Conservation (phyloP, 1,140 invertebrate species). For the Zaprionus davidi region DNA sequence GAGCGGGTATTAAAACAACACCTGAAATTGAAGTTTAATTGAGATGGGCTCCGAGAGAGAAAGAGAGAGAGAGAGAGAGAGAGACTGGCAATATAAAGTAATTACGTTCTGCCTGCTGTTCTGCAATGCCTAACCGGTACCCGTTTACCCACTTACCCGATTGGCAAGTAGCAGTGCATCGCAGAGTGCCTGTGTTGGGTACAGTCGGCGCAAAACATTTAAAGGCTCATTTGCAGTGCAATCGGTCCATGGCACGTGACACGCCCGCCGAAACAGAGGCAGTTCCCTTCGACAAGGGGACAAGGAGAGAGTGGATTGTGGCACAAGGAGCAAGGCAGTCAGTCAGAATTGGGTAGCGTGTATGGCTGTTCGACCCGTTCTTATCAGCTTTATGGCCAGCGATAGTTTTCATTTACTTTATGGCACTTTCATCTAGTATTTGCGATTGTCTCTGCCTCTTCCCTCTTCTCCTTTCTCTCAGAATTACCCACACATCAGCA, state of each 20-base stretch:
- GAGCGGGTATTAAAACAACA: conserved; percentile 40
- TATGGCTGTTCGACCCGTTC: conserved; percentile 16
- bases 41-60: conserved; percentile 19
- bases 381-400: conserved; percentile 45
- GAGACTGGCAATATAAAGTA: conserved; percentile 52
- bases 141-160: conserved; percentile 11
- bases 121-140: conserved; percentile 18
- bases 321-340: too few species aligned
- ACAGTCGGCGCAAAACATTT: conserved; percentile 42
- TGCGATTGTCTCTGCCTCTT: conserved; percentile 7
- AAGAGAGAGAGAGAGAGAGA: conserved; percentile 27
- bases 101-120: conserved; percentile 43
- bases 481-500: conserved; percentile 14
- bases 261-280: conserved; percentile 7
- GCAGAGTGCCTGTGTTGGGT: background rate
- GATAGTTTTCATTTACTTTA: conserved; percentile 55
- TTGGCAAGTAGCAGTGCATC: conserved; percentile 1
- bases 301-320: background rate
- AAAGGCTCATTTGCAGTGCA: conserved; percentile 49
- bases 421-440: conserved; percentile 28
- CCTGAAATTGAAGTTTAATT: conserved; percentile 75
- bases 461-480: background rate
- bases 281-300: background rate
- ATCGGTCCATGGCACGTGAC: conserved; percentile 19
- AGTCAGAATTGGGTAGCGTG: conserved; percentile 5